Conservation (phyloP, 2,113 vertebrate genomes). For the Tragulus kanchil region DNA sequence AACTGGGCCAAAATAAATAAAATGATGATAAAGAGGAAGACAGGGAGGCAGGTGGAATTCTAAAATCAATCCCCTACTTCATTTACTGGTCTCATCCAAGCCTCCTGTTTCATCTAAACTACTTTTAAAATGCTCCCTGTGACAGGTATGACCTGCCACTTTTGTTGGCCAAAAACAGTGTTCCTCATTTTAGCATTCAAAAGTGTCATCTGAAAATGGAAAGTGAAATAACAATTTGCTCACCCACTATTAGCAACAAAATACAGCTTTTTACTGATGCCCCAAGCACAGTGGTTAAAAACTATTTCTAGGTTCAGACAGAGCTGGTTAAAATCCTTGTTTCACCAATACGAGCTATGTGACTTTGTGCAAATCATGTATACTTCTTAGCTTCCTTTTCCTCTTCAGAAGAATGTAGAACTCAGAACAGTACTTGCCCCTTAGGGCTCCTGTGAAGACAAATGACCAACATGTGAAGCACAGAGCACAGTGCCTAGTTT, state of each 20-base stretch:
- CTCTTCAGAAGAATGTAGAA: slow-evolving; percentile 26
- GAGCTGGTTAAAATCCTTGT: neutral
- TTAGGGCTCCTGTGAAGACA: neutral
- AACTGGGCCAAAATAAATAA: neutral
- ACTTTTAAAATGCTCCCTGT: neutral
- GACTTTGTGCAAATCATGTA: neutral
- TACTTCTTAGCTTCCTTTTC: neutral
- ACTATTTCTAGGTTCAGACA: neutral
- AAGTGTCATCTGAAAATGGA: neutral
- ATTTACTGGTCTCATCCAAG: neutral
- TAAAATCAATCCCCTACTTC: neutral
- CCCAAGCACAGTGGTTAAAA: neutral
- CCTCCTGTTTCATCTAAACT: neutral
- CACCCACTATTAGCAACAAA: neutral
- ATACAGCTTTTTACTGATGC: neutral
- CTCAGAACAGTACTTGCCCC: neutral
- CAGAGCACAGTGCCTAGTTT: neutral
- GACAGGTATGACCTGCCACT: neutral
- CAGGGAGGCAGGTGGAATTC: neutral
- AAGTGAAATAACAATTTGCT: neutral
- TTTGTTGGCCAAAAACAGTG: neutral
- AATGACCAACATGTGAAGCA: neutral
- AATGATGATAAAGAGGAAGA: neutral
- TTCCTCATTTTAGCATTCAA: neutral
- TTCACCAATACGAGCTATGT: neutral